Base-by-base conservation (phyloP, 2,888 invertebrate species). In the Spatulosminthurus flaviceps region DNA sequence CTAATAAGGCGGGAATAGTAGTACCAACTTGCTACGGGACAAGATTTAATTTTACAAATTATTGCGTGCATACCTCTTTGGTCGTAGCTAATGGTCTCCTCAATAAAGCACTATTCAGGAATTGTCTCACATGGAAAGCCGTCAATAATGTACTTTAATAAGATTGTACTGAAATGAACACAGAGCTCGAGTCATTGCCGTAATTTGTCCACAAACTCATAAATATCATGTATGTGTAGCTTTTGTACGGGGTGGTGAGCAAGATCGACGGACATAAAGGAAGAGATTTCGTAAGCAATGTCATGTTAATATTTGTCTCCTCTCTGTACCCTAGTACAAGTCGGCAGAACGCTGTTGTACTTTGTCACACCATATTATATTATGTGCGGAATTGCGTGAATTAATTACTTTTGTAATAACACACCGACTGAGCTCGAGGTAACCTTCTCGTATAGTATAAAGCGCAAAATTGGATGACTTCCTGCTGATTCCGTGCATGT, bases 1-100 rank as follows among this genome's bases (percentile, higher is more conserved):
- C 1, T 64, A 21, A 16, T 21, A 21, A 67, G n/a, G 67, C 29
- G 28, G 24, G 67, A 24, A n/a, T n/a, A n/a, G 67, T 24, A 67
- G 67, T 67, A 29, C 67, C 67, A 67, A 26, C 67, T 13, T 28
- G 28, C 13, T 67, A 26, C 67, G 29, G 19, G 67, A 67, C 51
- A 51, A 51, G 51, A 51, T 51, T 51, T 51, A 51, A 51, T 51
- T 9, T 16, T 51, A 19, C 16, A 19, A 34, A 51, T 51, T 19
- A 51, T 51, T 51, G 51, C 51, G 51, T 19, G 1, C n/a, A 41
- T 9, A 41, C 19, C 16, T 51, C 51, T 51, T 51, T 51, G n/a
- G 51, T 51, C 51, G 51, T 51, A 51, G 7, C n/a, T 51, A 51
- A 51, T 4, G 51, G 51, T 2, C 16, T 51, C 16, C 51, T n/a